Conservation (phyloP, 2,888 invertebrate genomes). For the Morpho helenor region DNA sequence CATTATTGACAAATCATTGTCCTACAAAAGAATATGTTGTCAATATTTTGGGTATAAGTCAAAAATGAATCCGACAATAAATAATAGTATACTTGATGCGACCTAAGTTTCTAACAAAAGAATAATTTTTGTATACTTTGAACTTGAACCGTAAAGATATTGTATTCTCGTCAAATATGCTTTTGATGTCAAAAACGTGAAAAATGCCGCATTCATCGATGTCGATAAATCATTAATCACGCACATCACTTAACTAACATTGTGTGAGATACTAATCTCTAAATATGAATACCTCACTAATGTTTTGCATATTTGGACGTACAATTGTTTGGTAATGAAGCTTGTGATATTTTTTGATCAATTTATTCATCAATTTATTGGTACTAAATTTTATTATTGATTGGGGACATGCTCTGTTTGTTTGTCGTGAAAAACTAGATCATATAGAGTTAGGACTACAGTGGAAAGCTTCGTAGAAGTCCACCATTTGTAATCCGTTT, state of each 20-base stretch:
- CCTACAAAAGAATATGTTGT: too few species aligned
- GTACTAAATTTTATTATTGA: not conserved
- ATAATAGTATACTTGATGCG: not conserved
- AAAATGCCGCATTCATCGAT: constrained; percentile 15
- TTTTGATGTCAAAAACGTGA: constrained; percentile 15
- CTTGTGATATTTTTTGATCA: constrained; percentile 13
- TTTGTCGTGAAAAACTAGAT: too few species aligned
- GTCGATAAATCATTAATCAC: constrained; percentile 25
- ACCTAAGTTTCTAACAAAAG: not conserved
- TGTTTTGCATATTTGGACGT: constrained; percentile 18
- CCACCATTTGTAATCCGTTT: too few species aligned
- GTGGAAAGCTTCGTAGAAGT: too few species aligned
- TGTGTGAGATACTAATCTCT: constrained; percentile 20
- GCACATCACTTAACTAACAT: constrained; percentile 20
- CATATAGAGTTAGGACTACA: too few species aligned
- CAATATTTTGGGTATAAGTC: too few species aligned
- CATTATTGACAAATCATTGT: too few species aligned
- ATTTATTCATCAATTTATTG: not conserved
- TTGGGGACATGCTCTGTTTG: too few species aligned
- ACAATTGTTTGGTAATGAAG: constrained; percentile 17
- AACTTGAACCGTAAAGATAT: constrained; percentile 1
- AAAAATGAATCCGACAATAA: too few species aligned
- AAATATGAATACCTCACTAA: constrained; percentile 14
- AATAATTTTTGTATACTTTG: constrained; percentile 1
- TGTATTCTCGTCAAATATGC: constrained; percentile 13